phyloP scores from a whole-genome alignment of 2,888 invertebrate genomes.

The Lithophane leautieri region DNA sequence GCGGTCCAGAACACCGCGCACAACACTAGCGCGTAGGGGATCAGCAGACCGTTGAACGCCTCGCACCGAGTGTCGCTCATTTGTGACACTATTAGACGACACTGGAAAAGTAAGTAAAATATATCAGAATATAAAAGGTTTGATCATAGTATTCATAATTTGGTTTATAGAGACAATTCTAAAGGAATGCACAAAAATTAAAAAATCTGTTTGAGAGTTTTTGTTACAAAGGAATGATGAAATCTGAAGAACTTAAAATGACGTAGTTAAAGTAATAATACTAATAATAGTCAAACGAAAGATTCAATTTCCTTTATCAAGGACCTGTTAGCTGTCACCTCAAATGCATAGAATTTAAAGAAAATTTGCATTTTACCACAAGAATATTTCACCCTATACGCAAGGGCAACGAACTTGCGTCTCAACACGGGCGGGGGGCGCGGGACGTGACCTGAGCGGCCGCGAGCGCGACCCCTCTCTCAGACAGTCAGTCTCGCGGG shows the following conservation, averaged over 20 bases:
- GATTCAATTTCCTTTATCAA: neutral
- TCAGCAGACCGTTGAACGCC: conserved; percentile 93
- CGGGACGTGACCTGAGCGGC: too few species aligned
- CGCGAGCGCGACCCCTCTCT: too few species aligned
- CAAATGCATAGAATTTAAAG: neutral
- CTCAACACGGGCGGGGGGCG: too few species aligned
- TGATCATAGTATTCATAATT: neutral
- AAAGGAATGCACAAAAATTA: neutral
- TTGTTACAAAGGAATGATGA: neutral
- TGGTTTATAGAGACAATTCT: neutral
- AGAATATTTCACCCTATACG: too few species aligned
- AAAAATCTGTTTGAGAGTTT: too few species aligned
- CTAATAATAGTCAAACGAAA: neutral
- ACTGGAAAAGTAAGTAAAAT: conserved; percentile 89
- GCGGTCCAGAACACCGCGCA: conserved; percentile 78
- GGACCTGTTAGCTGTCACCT: neutral
- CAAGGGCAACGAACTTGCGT: too few species aligned
- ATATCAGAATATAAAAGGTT: neutral
- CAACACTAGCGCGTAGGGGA: conserved; percentile 90
- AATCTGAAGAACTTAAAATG: neutral
- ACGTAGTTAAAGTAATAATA: neutral
- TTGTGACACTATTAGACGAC: conserved; percentile 98
- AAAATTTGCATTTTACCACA: too few species aligned
- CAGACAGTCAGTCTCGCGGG: too few species aligned
- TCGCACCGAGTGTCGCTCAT: conserved; percentile 98